These are phyloP conservation scores for Holothuria glaberrima DNA, from an alignment of 35 echinoderm and acorn worm genomes.

Conservation along the genomic window DNA sequence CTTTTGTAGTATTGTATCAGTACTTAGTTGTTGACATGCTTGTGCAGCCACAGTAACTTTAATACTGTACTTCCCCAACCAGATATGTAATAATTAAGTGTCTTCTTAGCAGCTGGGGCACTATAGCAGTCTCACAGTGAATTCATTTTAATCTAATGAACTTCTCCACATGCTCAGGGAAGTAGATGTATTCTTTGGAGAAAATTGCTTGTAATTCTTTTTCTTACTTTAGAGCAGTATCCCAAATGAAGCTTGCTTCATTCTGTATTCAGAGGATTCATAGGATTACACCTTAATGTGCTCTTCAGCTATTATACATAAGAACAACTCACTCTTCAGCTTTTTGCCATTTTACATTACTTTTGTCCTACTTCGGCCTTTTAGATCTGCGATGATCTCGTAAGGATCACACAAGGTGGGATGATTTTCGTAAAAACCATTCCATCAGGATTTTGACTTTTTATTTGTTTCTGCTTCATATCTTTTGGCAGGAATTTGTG, in stretches of 20 bases:
- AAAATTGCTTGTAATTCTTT: too few relatives aligned
- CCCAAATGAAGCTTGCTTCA: background rate
- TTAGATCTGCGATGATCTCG: too few relatives aligned
- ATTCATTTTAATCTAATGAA: background rate
- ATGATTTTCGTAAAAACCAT: background rate
- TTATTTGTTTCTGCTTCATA: background rate
- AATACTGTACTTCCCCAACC: too few relatives aligned
- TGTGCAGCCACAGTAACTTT: too few relatives aligned
- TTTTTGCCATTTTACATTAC: too few relatives aligned
- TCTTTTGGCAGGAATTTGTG: slow-evolving; percentile 29
- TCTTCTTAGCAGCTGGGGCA: too few relatives aligned
- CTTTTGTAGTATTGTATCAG: too few relatives aligned
- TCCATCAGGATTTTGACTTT: background rate
- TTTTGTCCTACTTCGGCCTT: too few relatives aligned
- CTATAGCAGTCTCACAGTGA: background rate
- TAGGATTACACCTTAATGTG: background rate
- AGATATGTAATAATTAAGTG: too few relatives aligned
- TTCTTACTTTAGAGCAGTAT: too few relatives aligned
- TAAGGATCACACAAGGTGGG: background rate
- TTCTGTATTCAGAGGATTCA: background rate
- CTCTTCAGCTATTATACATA: background rate
- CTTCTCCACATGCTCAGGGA: background rate
- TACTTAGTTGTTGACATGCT: too few relatives aligned
- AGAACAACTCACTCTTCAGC: too few relatives aligned
- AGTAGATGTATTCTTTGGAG: background rate